Conservation (phyloP, 2,797 vertebrate genomes). For the Bryconaethiops microstoma region DNA sequence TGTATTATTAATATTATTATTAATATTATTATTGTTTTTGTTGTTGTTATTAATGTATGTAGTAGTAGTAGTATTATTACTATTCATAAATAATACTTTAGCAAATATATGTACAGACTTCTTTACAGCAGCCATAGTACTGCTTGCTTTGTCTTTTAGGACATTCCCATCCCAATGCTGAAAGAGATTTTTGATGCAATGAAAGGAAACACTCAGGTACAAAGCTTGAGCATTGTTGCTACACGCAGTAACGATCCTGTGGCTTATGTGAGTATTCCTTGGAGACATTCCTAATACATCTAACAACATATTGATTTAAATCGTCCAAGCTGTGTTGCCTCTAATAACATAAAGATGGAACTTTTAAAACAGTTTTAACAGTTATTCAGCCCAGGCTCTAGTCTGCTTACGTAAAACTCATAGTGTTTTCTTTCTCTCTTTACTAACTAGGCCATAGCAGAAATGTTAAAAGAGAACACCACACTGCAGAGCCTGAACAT, state of each 20-base stretch:
- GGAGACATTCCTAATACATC: neutral
- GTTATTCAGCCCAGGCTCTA: too few species aligned
- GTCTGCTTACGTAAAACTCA: neutral
- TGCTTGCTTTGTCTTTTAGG: slow-evolving; percentile 68
- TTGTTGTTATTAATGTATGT: too few species aligned
- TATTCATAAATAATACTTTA: too few species aligned
- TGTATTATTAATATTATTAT: neutral
- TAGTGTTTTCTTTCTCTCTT: slow-evolving; percentile 33
- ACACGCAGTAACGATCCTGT: slow-evolving; percentile 93
- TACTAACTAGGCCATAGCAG: slow-evolving; percentile 83
- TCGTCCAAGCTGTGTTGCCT: neutral
- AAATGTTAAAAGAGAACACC: slow-evolving; percentile 91
- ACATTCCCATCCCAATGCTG: slow-evolving; percentile 89
- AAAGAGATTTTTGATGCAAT: slow-evolving; percentile 89
- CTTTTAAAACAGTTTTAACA: neutral
- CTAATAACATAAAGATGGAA: too few species aligned
- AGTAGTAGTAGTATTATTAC: too few species aligned
- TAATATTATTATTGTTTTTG: neutral
- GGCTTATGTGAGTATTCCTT: slow-evolving; percentile 74
- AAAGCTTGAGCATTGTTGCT: slow-evolving; percentile 88
- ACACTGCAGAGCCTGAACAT: slow-evolving; percentile 91
- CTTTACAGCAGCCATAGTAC: neutral
- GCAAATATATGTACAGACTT: neutral
- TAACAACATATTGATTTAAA: neutral
- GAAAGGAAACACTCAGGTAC: slow-evolving; percentile 88